Conservation (phyloP, 2,113 vertebrate genomes). For the Cinclus mexicanus region DNA sequence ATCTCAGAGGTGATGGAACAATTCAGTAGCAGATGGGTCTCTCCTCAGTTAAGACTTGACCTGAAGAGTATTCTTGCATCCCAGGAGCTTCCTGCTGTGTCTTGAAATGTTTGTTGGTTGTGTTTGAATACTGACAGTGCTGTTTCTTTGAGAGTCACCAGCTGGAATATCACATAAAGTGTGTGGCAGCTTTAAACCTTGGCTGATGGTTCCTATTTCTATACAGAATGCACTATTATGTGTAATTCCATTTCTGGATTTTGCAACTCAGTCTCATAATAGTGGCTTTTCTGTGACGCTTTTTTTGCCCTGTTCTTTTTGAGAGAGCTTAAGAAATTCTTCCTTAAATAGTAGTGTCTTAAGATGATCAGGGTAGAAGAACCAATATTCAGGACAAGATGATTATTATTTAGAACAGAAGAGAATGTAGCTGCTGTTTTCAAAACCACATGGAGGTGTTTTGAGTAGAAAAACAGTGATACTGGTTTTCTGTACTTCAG, state of each 20-base stretch:
- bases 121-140: neutral
- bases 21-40: neutral
- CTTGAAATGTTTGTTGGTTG: neutral
- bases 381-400: neutral
- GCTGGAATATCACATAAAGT: neutral
- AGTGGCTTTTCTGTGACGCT: neutral
- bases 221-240: rapidly evolving
- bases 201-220: neutral
- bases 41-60: neutral
- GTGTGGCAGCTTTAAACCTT: neutral
- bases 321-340: neutral
- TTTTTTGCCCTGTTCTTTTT: neutral
- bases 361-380: neutral
- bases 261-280: neutral
- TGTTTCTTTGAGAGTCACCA: neutral
- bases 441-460: neutral
- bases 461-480: neutral
- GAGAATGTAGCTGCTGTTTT: neutral
- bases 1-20: neutral
- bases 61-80: rapidly evolving
- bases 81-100: neutral
- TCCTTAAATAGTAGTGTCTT: neutral
- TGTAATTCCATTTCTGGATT: neutral
- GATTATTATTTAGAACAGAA: neutral
- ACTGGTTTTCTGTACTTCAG: neutral